Evolutionary conservation across 2,113 vertebrate genomes (phyloP).

Genomic region (Gila orcuttii): DNA sequence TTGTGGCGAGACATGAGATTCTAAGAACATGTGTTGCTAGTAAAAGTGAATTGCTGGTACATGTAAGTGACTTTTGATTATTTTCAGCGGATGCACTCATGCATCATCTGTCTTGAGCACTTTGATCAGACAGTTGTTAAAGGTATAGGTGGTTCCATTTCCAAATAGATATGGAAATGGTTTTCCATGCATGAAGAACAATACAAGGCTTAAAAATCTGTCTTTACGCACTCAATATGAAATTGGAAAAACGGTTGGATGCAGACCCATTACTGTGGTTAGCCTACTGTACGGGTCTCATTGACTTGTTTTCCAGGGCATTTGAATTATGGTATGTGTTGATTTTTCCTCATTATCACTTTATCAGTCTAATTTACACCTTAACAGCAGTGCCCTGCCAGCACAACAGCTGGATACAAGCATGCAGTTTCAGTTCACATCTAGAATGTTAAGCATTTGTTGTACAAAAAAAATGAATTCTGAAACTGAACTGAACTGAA

Average conservation of each 20-base stretch:
- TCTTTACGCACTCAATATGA: neutral
- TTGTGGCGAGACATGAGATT: conserved; percentile 44
- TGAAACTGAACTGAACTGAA: neutral
- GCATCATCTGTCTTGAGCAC: neutral
- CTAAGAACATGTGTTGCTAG: conserved; percentile 58
- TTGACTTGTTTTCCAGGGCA: conserved; percentile 50
- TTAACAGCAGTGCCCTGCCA: conserved; percentile 63
- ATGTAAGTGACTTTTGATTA: conserved; percentile 3
- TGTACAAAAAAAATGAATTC: neutral
- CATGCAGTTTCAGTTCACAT: neutral
- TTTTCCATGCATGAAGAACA: neutral
- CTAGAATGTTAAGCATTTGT: neutral
- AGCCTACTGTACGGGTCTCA: neutral
- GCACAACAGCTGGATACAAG: conserved; percentile 50
- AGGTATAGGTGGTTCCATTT: neutral
- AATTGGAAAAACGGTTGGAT: conserved; percentile 18
- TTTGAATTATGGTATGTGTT: conserved; percentile 64
- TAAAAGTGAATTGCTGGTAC: conserved; percentile 34
- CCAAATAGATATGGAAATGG: neutral
- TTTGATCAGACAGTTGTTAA: neutral
- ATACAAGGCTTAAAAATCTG: neutral
- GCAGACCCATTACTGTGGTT: neutral
- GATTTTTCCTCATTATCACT: conserved; percentile 72
- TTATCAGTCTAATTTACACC: conserved; percentile 71
- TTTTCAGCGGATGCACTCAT: conserved; percentile 18